These are phyloP conservation scores for Gobio gobio DNA, from an alignment of 2,113 vertebrate species.

Conservation along the genomic window DNA sequence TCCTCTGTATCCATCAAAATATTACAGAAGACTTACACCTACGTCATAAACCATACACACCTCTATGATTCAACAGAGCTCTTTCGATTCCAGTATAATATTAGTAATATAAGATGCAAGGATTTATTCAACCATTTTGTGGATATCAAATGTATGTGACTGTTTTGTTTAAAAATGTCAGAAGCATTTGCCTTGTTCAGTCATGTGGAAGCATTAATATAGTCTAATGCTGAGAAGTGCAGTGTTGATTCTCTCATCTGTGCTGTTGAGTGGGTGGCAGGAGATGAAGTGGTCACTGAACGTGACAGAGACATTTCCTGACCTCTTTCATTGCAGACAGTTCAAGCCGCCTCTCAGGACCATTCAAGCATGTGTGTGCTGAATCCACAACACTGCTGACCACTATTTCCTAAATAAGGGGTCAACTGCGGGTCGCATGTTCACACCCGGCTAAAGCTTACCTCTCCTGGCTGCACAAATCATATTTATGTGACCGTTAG, in stretches of 20 bases:
- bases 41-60: background rate
- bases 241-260: conserved; percentile 18
- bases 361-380: conserved; percentile 25
- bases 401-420: conserved; percentile 41
- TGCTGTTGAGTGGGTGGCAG: background rate
- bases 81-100: background rate
- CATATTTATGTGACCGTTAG: conserved; percentile 27
- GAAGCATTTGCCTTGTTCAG: background rate
- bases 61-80: background rate
- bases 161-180: conserved; percentile 14
- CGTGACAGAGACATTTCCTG: conserved; percentile 19
- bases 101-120: background rate
- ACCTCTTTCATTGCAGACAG: conserved; percentile 36
- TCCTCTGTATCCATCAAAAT: background rate
- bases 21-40: background rate
- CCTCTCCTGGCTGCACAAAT: conserved; percentile 10
- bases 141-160: conserved; percentile 12
- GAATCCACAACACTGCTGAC: conserved; percentile 22
- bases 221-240: conserved; percentile 14
- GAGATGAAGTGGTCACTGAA: conserved; percentile 5
- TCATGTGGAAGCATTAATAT: conserved; percentile 11
- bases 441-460: conserved; percentile 5
- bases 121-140: background rate
- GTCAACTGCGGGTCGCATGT: conserved; percentile 25
- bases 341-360: conserved; percentile 22